These are phyloP conservation scores for Gobio occitaniae DNA, from an alignment of 2,797 vertebrate species.

Conservation along the genomic window DNA sequence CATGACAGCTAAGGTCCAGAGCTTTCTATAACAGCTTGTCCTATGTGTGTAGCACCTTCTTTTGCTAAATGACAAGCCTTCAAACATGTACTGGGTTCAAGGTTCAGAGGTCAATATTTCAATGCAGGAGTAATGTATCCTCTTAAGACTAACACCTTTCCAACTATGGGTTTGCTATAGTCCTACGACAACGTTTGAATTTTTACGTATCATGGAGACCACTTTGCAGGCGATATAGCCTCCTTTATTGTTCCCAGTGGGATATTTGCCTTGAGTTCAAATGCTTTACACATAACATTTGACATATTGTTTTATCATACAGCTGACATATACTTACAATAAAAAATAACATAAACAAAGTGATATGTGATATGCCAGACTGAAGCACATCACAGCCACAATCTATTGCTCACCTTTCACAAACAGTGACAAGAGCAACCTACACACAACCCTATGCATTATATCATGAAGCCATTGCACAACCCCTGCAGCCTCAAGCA, in stretches of 20 bases:
- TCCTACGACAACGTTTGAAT: not conserved
- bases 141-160: not conserved
- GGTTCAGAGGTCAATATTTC: not conserved
- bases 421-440: not conserved
- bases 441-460: not conserved
- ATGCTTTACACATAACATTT: not conserved
- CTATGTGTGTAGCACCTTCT: too few relatives aligned
- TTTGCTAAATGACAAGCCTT: not conserved
- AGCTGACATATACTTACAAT: too few relatives aligned
- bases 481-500: not conserved
- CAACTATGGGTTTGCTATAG: not conserved
- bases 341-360: not conserved
- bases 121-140: not conserved
- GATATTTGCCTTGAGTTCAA: not conserved
- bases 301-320: too few relatives aligned
- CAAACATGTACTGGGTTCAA: too few relatives aligned
- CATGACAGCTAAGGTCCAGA: too few relatives aligned
- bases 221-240: not conserved
- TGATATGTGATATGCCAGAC: not conserved
- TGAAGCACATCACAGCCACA: not conserved
- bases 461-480: not conserved
- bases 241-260: not conserved
- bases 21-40: too few relatives aligned
- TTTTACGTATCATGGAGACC: not conserved
- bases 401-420: not conserved